These are phyloP conservation scores for Neomorphus geoffroyi DNA, from an alignment of 2,797 vertebrate genomes.

Conservation along the genomic window DNA sequence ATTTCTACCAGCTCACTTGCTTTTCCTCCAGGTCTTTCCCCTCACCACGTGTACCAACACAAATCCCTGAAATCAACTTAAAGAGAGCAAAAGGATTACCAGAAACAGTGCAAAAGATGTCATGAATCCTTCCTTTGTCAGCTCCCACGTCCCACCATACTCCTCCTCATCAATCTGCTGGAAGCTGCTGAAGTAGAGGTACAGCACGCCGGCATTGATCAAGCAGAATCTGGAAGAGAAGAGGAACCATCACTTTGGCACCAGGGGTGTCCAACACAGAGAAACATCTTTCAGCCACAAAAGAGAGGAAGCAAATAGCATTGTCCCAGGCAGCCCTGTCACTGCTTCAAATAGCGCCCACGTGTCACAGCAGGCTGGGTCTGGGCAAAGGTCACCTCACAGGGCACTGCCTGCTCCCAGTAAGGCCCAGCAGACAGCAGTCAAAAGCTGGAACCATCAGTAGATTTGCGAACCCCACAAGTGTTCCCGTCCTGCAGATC, in stretches of 20 bases:
- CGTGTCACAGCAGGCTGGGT: not conserved
- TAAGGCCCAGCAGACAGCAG: not conserved
- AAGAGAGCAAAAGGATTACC: constrained; percentile 76
- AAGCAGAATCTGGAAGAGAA: constrained; percentile 88
- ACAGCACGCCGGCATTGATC: constrained; percentile 97
- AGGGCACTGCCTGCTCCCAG: not conserved
- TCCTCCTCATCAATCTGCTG: constrained; percentile 98
- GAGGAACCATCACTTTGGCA: not conserved
- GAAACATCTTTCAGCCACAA: not conserved
- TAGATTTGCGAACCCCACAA: not conserved
- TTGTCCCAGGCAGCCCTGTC: not conserved
- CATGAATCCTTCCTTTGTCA: constrained; percentile 99
- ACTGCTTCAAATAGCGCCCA: not conserved
- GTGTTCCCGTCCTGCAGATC: not conserved
- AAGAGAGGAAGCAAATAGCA: not conserved
- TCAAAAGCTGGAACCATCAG: not conserved
- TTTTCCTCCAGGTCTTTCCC: not conserved
- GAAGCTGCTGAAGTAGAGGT: constrained; percentile 98
- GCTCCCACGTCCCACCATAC: constrained; percentile 96
- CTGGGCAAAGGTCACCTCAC: not conserved
- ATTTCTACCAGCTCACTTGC: not conserved
- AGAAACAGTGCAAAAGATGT: constrained; percentile 98
- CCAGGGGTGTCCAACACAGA: not conserved
- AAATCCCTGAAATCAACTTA: not conserved
- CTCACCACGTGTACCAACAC: not conserved